These are phyloP conservation scores for Helostoma temminkii DNA, from an alignment of 2,797 vertebrate genomes.

Conservation along the genomic window DNA sequence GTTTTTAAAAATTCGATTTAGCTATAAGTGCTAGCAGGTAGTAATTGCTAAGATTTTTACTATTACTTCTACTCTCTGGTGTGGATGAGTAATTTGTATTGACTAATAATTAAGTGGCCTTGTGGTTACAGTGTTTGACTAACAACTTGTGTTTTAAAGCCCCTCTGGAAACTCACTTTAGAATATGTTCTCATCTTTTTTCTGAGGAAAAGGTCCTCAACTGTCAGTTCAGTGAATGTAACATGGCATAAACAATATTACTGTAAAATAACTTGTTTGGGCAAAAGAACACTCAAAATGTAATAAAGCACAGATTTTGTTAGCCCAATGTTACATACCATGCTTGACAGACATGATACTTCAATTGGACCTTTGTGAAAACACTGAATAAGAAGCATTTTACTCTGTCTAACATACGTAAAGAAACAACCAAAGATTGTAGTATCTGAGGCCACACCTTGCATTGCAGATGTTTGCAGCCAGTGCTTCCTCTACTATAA, in stretches of 20 bases:
- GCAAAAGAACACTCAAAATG: conserved; percentile 31
- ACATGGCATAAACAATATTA: conserved; percentile 39
- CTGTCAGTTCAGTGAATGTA: conserved; percentile 59
- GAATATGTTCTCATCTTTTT: conserved; percentile 34
- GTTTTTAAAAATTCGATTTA: conserved; percentile 54
- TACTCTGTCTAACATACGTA: conserved; percentile 2
- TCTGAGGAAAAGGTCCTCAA: conserved; percentile 45
- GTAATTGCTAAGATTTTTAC: conserved; percentile 58
- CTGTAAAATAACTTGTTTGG: conserved; percentile 36
- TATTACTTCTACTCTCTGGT: no score
- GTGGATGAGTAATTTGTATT: conserved; percentile 59
- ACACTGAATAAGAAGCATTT: conserved; percentile 3
- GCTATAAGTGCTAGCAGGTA: conserved; percentile 61
- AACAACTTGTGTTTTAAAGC: conserved; percentile 48
- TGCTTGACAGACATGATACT: background rate
- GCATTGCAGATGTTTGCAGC: conserved; percentile 8
- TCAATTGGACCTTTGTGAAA: conserved; percentile 1
- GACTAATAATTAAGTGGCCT: conserved; percentile 61
- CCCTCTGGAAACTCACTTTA: conserved; percentile 13
- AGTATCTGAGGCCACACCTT: conserved; percentile 25
- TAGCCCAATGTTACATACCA: background rate
- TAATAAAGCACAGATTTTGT: conserved; percentile 10
- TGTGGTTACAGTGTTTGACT: conserved; percentile 55
- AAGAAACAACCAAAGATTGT: conserved; percentile 1
- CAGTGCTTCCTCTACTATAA: background rate